Evolutionary conservation across 2,888 invertebrate species (phyloP).

Genomic region (Athetis lepigone): DNA sequence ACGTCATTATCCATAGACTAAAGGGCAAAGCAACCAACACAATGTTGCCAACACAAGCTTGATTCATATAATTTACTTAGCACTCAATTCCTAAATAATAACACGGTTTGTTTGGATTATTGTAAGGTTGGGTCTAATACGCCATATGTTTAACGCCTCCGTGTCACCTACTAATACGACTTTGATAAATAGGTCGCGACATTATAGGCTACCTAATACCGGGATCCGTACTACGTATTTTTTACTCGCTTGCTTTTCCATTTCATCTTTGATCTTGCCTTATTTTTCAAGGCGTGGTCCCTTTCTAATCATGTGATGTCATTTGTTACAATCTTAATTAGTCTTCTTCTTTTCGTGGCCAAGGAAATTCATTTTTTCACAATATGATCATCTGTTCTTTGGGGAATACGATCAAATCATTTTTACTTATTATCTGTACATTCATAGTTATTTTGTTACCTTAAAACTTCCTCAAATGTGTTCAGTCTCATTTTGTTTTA

Average conservation of each 20-base stretch:
- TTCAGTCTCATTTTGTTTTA: too few relatives aligned
- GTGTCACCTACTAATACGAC: slow-evolving; percentile 86
- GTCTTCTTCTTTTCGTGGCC: too few relatives aligned
- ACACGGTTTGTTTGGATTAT: slow-evolving; percentile 71
- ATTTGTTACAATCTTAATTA: too few relatives aligned
- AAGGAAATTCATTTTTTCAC: too few relatives aligned
- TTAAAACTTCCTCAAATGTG: too few relatives aligned
- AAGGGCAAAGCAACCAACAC: slow-evolving; percentile 56
- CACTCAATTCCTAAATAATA: slow-evolving; percentile 85
- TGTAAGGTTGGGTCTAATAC: slow-evolving; percentile 72
- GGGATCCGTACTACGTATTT: slow-evolving; percentile 26
- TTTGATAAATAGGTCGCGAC: slow-evolving; percentile 84
- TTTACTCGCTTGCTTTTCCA: slow-evolving; percentile 10
- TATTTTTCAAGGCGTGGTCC: too few relatives aligned
- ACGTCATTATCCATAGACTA: slow-evolving; percentile 37
- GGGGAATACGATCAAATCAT: too few relatives aligned
- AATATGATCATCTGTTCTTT: too few relatives aligned
- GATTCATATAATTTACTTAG: slow-evolving; percentile 83
- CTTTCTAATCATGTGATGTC: too few relatives aligned
- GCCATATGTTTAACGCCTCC: slow-evolving; percentile 84
- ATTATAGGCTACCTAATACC: slow-evolving; percentile 74
- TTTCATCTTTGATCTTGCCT: too few relatives aligned
- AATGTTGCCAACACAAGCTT: slow-evolving; percentile 61
- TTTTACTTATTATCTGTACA: too few relatives aligned
- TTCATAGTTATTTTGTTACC: too few relatives aligned